Evolutionary conservation across 1,140 invertebrate species (phyloP).

Genomic region (roundworm (Caenorhabditis elegans)): WBcel235 BX284602.5:8942001-8942500

Average conservation of each 20-base stretch:
- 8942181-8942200: background rate
- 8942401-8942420: slow-evolving; percentile 4
- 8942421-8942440: background rate
- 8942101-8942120: background rate
- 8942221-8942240: background rate
- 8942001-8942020: too few relatives aligned
- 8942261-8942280: background rate
- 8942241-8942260: background rate
- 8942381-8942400: background rate
- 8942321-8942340: background rate
- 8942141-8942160: background rate
- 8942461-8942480: background rate
- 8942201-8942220: background rate
- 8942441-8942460: too few relatives aligned
- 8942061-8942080: slow-evolving; percentile 2
- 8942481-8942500: background rate
- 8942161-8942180: background rate
- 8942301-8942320: too few relatives aligned
- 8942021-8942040: background rate
- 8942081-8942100: background rate
- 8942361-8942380: slow-evolving; percentile 4
- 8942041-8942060: background rate
- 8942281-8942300: background rate
- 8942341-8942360: background rate
- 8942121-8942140: too few relatives aligned